A percentile compares a stretch with the other conserved stretches of the same genome.
Evolutionary conservation across 35 echinoderm and acorn worm species (phyloP).

Genomic region (Diadema setosum): DNA sequence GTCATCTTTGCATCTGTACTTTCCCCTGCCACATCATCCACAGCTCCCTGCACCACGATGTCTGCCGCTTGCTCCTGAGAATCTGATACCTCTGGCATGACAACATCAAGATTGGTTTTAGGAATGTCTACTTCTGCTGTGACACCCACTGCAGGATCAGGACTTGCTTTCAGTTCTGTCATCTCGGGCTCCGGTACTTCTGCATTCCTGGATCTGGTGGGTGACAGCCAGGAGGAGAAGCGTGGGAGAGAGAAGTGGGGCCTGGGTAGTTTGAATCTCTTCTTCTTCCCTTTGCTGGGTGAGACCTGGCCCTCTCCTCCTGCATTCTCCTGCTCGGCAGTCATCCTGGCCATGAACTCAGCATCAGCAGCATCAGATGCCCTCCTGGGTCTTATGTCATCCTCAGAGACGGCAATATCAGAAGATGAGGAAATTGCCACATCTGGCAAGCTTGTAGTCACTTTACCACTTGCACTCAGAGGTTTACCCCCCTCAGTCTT

Average conservation of each 20-base stretch:
- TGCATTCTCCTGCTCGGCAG: not conserved
- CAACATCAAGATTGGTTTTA: slow-evolving; percentile 15
- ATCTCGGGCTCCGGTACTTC: slow-evolving; percentile 4
- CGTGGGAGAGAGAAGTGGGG: slow-evolving; percentile 3
- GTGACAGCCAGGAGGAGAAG: not conserved
- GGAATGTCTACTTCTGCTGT: slow-evolving; percentile 6
- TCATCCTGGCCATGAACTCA: not conserved
- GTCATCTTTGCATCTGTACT: too few species aligned
- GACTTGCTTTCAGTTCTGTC: not conserved
- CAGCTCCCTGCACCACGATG: not conserved
- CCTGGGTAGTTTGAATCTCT: not conserved
- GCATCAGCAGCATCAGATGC: not conserved
- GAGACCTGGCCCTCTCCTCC: not conserved
- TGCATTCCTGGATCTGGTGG: not conserved
- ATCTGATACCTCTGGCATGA: not conserved
- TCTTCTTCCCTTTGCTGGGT: not conserved
- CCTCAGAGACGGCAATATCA: not conserved
- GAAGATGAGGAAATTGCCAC: not conserved
- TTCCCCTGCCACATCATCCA: not conserved
- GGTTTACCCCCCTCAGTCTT: not conserved
- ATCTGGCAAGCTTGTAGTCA: not conserved
- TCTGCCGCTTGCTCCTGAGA: not conserved
- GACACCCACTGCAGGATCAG: not conserved
- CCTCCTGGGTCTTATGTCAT: not conserved
- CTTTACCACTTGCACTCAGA: not conserved